Evolutionary conservation across 2,113 vertebrate genomes (phyloP), one percentile per base, ranked within the genome.

Genomic region (Macquaria australasica): DNA sequence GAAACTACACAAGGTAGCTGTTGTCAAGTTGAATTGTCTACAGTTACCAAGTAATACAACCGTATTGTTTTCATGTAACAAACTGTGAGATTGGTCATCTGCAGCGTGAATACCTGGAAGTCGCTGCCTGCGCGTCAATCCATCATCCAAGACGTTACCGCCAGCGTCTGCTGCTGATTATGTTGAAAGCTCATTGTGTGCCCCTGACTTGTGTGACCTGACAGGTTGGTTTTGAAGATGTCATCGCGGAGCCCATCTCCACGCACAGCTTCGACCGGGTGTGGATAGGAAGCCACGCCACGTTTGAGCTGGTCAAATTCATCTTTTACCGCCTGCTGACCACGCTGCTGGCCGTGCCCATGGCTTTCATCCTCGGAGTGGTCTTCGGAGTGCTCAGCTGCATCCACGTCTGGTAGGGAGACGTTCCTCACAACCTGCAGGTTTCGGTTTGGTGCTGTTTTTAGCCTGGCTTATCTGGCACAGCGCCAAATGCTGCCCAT

Each of bases 201-300:
- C 2, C 25, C 55, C 4, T 59, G 50, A 28, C 60, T 37, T 85
- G 75, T 91, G 6, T 2, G 48, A 59, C 48, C 56, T 84, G 1
- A 58, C 94, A 99, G 98, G 92, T 99, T 71, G 96, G 94, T 0
- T 99, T 99, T 74, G 97, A 97, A 20, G 98, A 99, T 28, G 95
- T 99, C 88, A 97, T 99, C 41, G 98, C 96, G 0, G 98, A 99
- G 89, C 98, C 98, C 0, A 71, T 77, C 43, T 96, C 96, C 0
- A 87, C 95, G 0, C 97, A 97, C 92, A 98, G 97, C 87, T 98
- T 97, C 62, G 98, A 99, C 94, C 95, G 85, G 53, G 96, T 99
- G 5, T 99, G 98, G 98, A 95, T 99, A 56, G 97, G 97, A 91
- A 99, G 98, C 93, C 97, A 98, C 56, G 97, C 97, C 18, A 94